Base-by-base conservation (phyloP, 1,140 invertebrate genomes). In the Epicauta chinensis region DNA sequence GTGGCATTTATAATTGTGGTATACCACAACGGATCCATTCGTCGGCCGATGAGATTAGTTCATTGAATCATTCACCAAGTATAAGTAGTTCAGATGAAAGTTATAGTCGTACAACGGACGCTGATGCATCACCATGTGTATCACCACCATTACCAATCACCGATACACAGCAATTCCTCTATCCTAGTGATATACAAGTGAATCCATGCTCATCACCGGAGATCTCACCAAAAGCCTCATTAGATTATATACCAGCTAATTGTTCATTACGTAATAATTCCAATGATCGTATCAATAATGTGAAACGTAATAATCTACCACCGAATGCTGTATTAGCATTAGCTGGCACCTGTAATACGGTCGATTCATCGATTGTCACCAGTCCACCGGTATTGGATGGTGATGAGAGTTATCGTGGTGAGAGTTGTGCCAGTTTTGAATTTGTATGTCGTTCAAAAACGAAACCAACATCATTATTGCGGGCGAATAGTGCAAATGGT, bases 1-100 rank as follows among this genome's bases (percentile, higher is more conserved):
- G 78, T 16, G 78, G 77, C 16, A 39, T 64, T 16, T 68, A 67
- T 39, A 56, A 54, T 43, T 51, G 55, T 31, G 58, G 62, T 16
- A 57, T 61, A 15, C 71, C 66, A 4, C 66, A 73, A 47, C 46
- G 80, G 34, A 79, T 82, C n/a, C 83, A 85, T 64, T 88, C 85
- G 1, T 89, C 86, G 1, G 86, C 84, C 2, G 86, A 89, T 66
- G 86, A 89, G 67, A 77, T 89, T 12, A 87, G 84, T 64, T 87
- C 85, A 0, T 69, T 87, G 1, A 87, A 87, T 51, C 80, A 85
- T 50, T 87, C 85, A 16, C 86, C 86, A 2, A 86, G 83, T 62
- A 79, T 87, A 36, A 87, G 84, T 66, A 88, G 85, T 41, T 88
- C 85, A 1, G 86, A 89, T 64, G 87, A 89, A 66, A 87, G 84